Conservation (phyloP, 2,797 vertebrate genomes). For the Pogonophryne albipinna region DNA sequence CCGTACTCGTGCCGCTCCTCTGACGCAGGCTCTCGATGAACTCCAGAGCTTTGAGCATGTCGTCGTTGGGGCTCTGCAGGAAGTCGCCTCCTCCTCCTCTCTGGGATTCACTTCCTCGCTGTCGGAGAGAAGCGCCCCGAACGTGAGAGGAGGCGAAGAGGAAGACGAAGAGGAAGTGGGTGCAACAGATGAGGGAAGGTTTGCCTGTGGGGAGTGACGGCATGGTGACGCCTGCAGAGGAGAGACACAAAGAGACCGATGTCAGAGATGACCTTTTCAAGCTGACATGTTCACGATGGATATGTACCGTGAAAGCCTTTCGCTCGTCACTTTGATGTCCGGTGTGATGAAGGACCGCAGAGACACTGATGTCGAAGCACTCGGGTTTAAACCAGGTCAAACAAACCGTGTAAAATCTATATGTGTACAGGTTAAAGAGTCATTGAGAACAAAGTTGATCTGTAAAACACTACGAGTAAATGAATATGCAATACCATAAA, state of each 20-base stretch:
- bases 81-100: constrained; percentile 73
- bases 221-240: constrained; percentile 77
- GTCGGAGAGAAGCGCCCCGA: constrained; percentile 87
- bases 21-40: constrained; percentile 94
- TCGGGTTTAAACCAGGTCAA: neutral
- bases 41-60: constrained; percentile 95
- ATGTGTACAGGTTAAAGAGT: too few relatives aligned
- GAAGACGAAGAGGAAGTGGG: constrained; percentile 79
- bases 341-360: constrained; percentile 8
- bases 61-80: constrained; percentile 84
- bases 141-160: constrained; percentile 73
- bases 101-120: constrained; percentile 86
- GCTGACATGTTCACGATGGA: constrained; percentile 35
- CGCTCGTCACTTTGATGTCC: constrained; percentile 33
- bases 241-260: constrained; percentile 53
- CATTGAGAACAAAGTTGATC: too few relatives aligned
- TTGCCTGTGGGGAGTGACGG: constrained; percentile 67
- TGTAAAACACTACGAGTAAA: too few relatives aligned
- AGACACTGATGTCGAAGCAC: constrained; percentile 6
- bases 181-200: constrained; percentile 71
- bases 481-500: too few relatives aligned
- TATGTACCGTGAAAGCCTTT: constrained; percentile 38
- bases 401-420: too few relatives aligned
- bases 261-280: constrained; percentile 63
- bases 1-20: constrained; percentile 81